A percentile compares a stretch with the other conserved stretches of the same genome.
These are phyloP conservation scores for Dromius quadrimaculatus DNA, from an alignment of 2,888 invertebrate genomes.

Conservation along the genomic window DNA sequence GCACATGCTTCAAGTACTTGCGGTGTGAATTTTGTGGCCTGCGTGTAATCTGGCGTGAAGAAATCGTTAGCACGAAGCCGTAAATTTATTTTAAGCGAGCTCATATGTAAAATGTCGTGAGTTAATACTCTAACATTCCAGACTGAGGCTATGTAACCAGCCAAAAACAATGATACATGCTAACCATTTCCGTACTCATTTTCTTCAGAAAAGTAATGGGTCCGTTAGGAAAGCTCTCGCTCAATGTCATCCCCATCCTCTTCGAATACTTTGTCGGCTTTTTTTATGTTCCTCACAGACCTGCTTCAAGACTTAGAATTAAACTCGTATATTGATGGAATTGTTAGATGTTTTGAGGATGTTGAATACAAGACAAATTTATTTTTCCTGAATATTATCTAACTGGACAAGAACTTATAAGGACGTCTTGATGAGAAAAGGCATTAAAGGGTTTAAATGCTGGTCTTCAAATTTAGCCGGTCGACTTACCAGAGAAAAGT, in stretches of 20 bases:
- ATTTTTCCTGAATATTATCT: no score
- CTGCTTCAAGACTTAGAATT: no score
- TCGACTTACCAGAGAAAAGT: slow-evolving; percentile 30
- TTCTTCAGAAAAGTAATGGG: slow-evolving; percentile 42
- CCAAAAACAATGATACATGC: slow-evolving; percentile 48
- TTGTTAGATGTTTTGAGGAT: no score
- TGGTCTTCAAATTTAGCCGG: slow-evolving; percentile 13
- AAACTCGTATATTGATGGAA: no score
- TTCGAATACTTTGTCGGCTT: slow-evolving; percentile 23
- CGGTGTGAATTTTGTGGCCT: neutral
- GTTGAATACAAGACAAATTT: no score
- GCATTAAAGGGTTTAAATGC: no score
- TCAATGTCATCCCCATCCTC: slow-evolving; percentile 30
- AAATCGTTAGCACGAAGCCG: slow-evolving; percentile 38
- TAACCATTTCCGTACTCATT: slow-evolving; percentile 44
- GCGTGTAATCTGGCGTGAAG: slow-evolving; percentile 43
- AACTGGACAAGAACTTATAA: no score
- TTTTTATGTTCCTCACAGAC: slow-evolving; percentile 22
- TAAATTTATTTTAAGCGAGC: slow-evolving; percentile 50
- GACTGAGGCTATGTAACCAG: slow-evolving; percentile 32
- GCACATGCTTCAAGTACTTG: no score
- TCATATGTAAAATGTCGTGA: slow-evolving; percentile 49
- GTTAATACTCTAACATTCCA: slow-evolving; percentile 44
- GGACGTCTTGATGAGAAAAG: no score
- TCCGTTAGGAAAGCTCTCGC: slow-evolving; percentile 40